Conservation (phyloP, 2,113 vertebrate species). For the Albula glossodonta region DNA sequence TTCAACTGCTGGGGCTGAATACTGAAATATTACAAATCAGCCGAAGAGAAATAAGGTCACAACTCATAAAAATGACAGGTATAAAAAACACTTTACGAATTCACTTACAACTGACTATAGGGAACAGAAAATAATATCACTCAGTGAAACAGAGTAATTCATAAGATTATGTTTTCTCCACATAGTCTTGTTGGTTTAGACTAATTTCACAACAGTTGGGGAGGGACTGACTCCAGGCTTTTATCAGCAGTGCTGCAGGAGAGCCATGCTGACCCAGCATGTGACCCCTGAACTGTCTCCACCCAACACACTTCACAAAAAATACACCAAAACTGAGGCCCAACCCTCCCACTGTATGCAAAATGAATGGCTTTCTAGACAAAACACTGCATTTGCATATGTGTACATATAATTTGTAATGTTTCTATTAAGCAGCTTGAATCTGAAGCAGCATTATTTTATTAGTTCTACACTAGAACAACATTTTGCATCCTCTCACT, state of each 20-base stretch:
- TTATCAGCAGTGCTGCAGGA: slow-evolving; percentile 49
- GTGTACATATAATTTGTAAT: not conserved
- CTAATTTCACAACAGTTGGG: not conserved
- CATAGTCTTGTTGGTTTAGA: no score
- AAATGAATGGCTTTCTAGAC: not conserved
- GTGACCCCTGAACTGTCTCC: slow-evolving; percentile 30
- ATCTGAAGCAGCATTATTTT: not conserved
- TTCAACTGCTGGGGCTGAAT: not conserved
- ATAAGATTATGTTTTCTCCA: no score
- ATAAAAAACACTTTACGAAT: no score
- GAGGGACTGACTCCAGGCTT: not conserved
- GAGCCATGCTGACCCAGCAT: not conserved
- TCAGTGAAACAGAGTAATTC: no score
- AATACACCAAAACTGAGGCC: not conserved
- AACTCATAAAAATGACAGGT: no score
- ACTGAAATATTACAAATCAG: not conserved
- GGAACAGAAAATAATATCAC: no score
- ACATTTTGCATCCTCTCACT: not conserved
- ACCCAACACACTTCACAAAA: slow-evolving; percentile 16
- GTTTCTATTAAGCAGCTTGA: not conserved
- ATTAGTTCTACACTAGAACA: not conserved
- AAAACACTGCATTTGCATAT: not conserved
- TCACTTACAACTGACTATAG: no score
- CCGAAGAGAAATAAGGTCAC: not conserved
- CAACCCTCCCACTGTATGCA: not conserved